Evolutionary conservation across 2,113 vertebrate genomes (phyloP).

Genomic region (Laterallus jamaicensis): DNA sequence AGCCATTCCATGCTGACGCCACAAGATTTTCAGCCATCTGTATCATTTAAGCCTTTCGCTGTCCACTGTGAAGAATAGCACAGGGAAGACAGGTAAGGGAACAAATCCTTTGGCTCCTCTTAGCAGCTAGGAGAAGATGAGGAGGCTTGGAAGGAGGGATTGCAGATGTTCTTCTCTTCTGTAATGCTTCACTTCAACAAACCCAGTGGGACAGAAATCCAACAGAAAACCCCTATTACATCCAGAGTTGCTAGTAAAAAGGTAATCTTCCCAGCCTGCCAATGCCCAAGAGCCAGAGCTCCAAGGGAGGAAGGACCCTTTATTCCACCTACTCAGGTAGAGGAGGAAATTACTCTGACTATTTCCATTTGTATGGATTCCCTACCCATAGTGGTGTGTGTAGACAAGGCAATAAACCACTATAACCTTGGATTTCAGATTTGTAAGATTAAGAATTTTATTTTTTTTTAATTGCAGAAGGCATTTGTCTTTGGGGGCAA

Average conservation of each 20-base stretch:
- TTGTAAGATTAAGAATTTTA: not conserved
- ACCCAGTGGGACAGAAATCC: not conserved
- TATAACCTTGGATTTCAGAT: not conserved
- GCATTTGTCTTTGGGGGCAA: not conserved
- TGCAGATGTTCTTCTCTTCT: not conserved
- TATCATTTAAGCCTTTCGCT: conserved; percentile 4
- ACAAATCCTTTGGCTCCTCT: not conserved
- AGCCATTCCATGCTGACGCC: not conserved
- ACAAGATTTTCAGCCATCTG: conserved; percentile 23
- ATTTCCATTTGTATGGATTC: conserved; percentile 3
- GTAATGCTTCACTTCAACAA: not conserved
- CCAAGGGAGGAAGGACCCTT: not conserved
- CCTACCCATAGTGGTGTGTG: not conserved
- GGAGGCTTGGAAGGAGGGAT: not conserved
- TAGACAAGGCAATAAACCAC: not conserved
- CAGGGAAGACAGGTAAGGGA: not conserved
- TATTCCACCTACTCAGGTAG: not conserved
- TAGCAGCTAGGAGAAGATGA: not conserved
- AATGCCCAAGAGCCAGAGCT: not conserved
- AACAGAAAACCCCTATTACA: not conserved
- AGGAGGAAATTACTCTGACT: not conserved
- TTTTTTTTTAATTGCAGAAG: not conserved
- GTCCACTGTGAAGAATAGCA: not conserved
- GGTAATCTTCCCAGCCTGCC: not conserved
- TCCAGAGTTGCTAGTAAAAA: not conserved